Conservation (phyloP, 2,113 vertebrate genomes). For the Myrmophylax atrothorax region DNA sequence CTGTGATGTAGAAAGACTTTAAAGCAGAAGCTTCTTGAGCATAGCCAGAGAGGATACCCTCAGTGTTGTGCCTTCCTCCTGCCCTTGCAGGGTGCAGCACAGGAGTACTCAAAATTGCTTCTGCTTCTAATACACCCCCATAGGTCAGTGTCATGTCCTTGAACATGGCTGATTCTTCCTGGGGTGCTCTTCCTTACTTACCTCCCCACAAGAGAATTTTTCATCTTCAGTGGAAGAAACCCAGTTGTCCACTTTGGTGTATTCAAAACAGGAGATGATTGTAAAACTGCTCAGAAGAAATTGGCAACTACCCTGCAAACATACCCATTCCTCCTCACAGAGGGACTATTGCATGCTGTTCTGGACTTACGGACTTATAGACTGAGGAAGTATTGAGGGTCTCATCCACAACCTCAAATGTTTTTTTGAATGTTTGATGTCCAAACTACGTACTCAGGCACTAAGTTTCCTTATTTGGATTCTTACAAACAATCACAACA, state of each 20-base stretch:
- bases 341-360: not conserved
- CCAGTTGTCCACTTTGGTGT: not conserved
- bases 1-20: not conserved
- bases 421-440: not conserved
- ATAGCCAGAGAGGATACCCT: not conserved
- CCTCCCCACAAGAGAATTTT: not conserved
- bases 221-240: not conserved
- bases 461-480: not conserved
- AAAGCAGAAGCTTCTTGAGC: not conserved
- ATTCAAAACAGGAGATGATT: not conserved
- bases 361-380: not conserved
- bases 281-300: not conserved
- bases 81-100: not conserved
- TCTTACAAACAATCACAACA: not conserved
- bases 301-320: not conserved
- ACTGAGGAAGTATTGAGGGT: not conserved
- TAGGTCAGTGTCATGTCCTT: not conserved
- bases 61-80: not conserved
- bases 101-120: not conserved
- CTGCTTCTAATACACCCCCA: not conserved
- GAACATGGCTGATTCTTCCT: not conserved
- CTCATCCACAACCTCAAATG: not conserved
- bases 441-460: not conserved
- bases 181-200: not conserved
- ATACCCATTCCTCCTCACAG: not conserved